A percentile compares a stretch with the other conserved stretches of the same genome.
These are phyloP conservation scores for Cosmopolites sordidus DNA, from an alignment of 2,888 invertebrate genomes.

Conservation along the genomic window DNA sequence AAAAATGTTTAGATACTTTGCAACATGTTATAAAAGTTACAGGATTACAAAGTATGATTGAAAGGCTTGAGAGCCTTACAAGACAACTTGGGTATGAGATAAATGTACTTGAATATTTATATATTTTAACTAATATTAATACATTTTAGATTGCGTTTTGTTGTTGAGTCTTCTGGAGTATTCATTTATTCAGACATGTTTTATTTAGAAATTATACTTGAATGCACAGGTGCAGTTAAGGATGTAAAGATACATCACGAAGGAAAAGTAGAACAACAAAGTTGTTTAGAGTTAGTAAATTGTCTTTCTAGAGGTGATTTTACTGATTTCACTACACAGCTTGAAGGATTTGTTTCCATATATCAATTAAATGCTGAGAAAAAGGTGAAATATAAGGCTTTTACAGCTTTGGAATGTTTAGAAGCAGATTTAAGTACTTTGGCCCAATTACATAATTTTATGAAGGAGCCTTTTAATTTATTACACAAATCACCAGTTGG, in stretches of 20 bases:
- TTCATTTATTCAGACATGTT: constrained; percentile 97
- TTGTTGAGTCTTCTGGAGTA: constrained; percentile 74
- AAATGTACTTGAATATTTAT: neutral
- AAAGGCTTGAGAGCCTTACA: constrained; percentile 85
- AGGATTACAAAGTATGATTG: constrained; percentile 85
- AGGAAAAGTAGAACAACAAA: constrained; percentile 77
- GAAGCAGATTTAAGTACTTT: constrained; percentile 84
- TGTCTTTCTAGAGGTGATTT: constrained; percentile 84
- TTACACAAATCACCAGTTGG: constrained; percentile 89
- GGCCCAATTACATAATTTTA: constrained; percentile 71
- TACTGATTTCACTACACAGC: constrained; percentile 84
- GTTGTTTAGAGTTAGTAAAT: constrained; percentile 82
- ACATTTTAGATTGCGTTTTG: constrained; percentile 70
- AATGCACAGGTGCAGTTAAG: constrained; percentile 75
- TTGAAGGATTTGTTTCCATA: constrained; percentile 77
- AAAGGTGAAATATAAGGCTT: constrained; percentile 90
- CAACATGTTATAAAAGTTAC: constrained; percentile 93
- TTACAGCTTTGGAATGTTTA: constrained; percentile 84
- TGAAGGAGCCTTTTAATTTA: constrained; percentile 66
- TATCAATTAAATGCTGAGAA: constrained; percentile 94
- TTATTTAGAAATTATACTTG: constrained; percentile 85
- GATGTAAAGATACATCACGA: constrained; percentile 92
- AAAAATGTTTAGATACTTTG: constrained; percentile 85
- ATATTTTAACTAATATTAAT: neutral
- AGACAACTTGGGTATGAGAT: constrained; percentile 72